Evolutionary conservation across 2,888 invertebrate genomes (phyloP).

Genomic region (Mythimna pallens): DNA sequence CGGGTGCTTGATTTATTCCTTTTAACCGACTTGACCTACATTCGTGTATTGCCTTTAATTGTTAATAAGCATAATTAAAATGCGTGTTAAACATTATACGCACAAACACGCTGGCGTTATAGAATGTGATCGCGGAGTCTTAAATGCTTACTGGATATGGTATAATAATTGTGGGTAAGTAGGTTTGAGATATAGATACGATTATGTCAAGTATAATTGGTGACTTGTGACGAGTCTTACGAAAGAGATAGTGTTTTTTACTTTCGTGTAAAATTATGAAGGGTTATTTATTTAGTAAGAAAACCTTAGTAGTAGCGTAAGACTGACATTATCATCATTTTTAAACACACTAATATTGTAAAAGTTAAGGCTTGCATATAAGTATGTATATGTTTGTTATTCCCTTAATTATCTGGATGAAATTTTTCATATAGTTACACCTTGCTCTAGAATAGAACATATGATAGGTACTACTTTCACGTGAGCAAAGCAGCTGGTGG

Average conservation of each 20-base stretch:
- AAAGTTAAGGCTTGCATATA: no score
- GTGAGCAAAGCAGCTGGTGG: no score
- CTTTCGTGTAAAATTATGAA: background rate
- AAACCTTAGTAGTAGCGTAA: no score
- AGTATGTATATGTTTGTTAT: no score
- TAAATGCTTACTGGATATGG: conserved; percentile 41
- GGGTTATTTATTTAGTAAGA: no score
- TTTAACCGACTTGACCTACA: conserved; percentile 89
- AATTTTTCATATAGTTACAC: no score
- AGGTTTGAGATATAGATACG: conserved; percentile 26
- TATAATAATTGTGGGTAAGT: conserved; percentile 33
- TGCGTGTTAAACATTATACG: conserved; percentile 84
- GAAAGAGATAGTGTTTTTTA: background rate
- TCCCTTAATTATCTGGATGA: no score
- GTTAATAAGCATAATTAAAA: conserved; percentile 90
- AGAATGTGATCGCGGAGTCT: conserved; percentile 51
- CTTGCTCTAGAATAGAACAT: no score
- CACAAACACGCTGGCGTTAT: conserved; percentile 56
- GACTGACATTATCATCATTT: no score
- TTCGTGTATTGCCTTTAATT: conserved; percentile 89
- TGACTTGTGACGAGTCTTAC: background rate
- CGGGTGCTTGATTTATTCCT: conserved; percentile 88
- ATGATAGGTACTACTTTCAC: no score
- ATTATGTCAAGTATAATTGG: background rate
- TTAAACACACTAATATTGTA: no score